These are phyloP conservation scores for Momotus momota DNA, from an alignment of 2,797 vertebrate species.

Conservation along the genomic window DNA sequence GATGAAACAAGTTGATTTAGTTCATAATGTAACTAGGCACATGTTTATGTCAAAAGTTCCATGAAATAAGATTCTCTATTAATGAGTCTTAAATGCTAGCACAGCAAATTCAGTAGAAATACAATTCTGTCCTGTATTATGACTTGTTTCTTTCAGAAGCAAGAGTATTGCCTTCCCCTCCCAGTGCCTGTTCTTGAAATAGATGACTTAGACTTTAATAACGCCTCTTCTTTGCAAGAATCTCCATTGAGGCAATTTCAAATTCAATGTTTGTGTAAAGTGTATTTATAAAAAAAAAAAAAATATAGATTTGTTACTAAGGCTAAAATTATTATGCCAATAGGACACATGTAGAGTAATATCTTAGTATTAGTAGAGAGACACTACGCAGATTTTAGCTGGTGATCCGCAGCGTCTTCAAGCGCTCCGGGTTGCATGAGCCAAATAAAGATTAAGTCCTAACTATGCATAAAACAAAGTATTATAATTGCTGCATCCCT, in stretches of 20 bases:
- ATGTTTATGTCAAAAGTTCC: neutral
- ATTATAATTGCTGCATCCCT: neutral
- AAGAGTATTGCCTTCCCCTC: neutral
- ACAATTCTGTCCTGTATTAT: neutral
- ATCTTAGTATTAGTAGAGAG: neutral
- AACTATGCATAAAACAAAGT: neutral
- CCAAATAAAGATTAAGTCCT: neutral
- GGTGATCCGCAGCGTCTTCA: neutral
- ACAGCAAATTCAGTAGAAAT: neutral
- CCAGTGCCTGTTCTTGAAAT: neutral
- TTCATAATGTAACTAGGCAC: neutral
- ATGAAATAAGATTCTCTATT: neutral
- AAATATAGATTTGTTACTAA: too few species aligned
- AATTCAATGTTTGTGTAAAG: too few species aligned
- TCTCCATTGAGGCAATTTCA: neutral
- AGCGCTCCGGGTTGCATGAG: neutral
- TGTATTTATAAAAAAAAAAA: too few species aligned
- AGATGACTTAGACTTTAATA: conserved; percentile 6
- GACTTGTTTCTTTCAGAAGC: neutral
- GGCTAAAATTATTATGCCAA: neutral
- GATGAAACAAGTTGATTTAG: neutral
- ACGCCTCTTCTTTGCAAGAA: conserved; percentile 24
- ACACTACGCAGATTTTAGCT: neutral
- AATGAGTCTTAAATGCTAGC: neutral
- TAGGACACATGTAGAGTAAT: neutral